Conservation (phyloP, 2,888 invertebrate genomes). For the Rhodophaea formosa region DNA sequence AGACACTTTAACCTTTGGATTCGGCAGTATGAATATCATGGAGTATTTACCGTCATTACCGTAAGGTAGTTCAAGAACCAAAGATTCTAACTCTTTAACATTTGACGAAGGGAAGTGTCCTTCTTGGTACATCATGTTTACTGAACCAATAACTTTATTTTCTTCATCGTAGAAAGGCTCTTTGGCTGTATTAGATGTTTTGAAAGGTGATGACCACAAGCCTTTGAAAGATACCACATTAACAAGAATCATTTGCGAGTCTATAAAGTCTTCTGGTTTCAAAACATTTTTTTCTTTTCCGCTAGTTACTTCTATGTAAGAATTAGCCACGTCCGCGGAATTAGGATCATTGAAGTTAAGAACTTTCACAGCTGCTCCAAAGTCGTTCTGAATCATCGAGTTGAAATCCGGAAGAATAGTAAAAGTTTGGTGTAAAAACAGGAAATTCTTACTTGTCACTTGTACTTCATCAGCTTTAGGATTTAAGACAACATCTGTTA, state of each 20-base stretch:
- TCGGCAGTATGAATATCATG: slow-evolving; percentile 85
- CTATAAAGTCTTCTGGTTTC: slow-evolving; percentile 72
- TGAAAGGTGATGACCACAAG: slow-evolving; percentile 85
- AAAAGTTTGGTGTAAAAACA: slow-evolving; percentile 66
- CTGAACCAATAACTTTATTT: slow-evolving; percentile 72
- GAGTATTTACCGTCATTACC: slow-evolving; percentile 78
- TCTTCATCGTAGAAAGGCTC: slow-evolving; percentile 83
- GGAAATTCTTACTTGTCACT: slow-evolving; percentile 62
- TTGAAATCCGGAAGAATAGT: slow-evolving; percentile 48
- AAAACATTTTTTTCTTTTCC: slow-evolving; percentile 66
- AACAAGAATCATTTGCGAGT: slow-evolving; percentile 83
- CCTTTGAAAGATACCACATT: slow-evolving; percentile 88
- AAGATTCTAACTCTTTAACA: slow-evolving; percentile 77
- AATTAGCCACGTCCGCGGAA: slow-evolving; percentile 60
- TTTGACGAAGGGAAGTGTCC: slow-evolving; percentile 81
- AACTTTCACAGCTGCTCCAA: slow-evolving; percentile 58
- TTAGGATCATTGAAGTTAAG: slow-evolving; percentile 62
- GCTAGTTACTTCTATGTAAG: slow-evolving; percentile 61
- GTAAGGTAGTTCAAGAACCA: slow-evolving; percentile 85
- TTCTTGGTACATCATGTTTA: slow-evolving; percentile 88
- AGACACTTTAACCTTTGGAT: slow-evolving; percentile 68
- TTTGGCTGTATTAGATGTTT: slow-evolving; percentile 73
- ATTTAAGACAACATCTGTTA: slow-evolving; percentile 53
- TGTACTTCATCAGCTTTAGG: slow-evolving; percentile 55
- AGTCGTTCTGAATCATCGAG: slow-evolving; percentile 50